Percentiles rank a stretch among this genome's conserved stretches.
Conservation (phyloP, 1,140 invertebrate genomes). For the Micrasema longulum region DNA sequence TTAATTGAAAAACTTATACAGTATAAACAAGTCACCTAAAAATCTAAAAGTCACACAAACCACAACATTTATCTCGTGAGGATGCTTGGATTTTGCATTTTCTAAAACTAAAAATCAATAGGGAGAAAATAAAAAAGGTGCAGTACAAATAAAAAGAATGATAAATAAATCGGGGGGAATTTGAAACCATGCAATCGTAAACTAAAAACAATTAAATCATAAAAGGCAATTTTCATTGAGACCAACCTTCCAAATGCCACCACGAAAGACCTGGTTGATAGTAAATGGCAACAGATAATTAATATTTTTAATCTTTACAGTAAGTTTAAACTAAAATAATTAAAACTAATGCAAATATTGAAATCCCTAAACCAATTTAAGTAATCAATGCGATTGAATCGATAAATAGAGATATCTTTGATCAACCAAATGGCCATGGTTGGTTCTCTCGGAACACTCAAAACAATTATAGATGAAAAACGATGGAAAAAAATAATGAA, state of each 20-base stretch:
- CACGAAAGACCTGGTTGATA: slow-evolving; percentile 73
- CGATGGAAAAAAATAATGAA: too few species aligned
- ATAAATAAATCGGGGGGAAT: slow-evolving; percentile 16
- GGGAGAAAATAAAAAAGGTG: neutral
- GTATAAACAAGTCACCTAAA: too few species aligned
- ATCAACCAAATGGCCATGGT: too few species aligned
- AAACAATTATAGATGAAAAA: too few species aligned
- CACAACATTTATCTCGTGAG: slow-evolving; percentile 36
- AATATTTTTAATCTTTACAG: neutral
- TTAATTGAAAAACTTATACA: too few species aligned
- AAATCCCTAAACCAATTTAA: too few species aligned
- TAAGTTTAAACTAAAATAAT: too few species aligned
- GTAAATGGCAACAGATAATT: slow-evolving; percentile 43
- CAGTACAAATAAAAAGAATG: slow-evolving; percentile 16
- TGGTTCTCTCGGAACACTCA: too few species aligned
- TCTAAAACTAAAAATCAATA: slow-evolving; percentile 26
- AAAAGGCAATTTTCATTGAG: slow-evolving; percentile 54
- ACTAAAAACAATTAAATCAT: slow-evolving; percentile 34
- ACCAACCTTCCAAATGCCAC: slow-evolving; percentile 77
- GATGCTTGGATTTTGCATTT: slow-evolving; percentile 16
- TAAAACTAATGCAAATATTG: too few species aligned
- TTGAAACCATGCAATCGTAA: slow-evolving; percentile 33
- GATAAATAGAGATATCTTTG: too few species aligned
- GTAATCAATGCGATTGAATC: too few species aligned
- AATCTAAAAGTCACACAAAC: slow-evolving; percentile 48